phyloP scores from a whole-genome alignment of 2,113 vertebrate genomes.

The Rhinichthys klamathensis region DNA sequence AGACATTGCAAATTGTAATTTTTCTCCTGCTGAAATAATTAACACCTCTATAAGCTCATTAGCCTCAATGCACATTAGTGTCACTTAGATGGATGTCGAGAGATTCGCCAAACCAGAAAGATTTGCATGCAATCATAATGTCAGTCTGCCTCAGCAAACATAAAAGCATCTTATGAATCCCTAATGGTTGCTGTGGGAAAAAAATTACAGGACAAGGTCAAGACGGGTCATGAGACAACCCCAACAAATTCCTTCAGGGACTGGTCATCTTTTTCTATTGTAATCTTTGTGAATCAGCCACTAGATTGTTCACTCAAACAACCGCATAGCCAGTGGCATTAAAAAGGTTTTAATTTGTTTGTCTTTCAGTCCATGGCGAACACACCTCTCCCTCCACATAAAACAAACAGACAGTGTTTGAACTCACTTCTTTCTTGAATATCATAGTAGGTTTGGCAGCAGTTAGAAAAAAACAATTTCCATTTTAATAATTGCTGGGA shows the following conservation, averaged over 20 bases:
- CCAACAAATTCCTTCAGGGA: conserved; percentile 54
- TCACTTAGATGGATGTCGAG: conserved; percentile 38
- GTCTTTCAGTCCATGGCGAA: conserved; percentile 20
- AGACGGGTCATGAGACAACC: conserved; percentile 65
- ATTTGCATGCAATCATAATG: conserved; percentile 12
- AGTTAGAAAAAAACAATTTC: not conserved
- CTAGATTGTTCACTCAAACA: not conserved
- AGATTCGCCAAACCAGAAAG: conserved; percentile 8
- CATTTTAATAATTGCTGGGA: too few relatives aligned
- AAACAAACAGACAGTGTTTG: conserved; percentile 38
- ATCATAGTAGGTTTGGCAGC: conserved; percentile 22
- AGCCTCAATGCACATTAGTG: conserved; percentile 47
- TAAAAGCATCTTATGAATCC: conserved; percentile 9
- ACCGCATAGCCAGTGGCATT: not conserved
- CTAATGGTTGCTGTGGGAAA: conserved; percentile 18
- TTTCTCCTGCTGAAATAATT: conserved; percentile 45
- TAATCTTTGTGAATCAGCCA: not conserved
- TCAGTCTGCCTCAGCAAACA: conserved; percentile 16
- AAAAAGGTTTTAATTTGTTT: conserved; percentile 23
- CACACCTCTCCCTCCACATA: not conserved
- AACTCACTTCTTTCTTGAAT: conserved; percentile 25
- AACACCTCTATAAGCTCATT: conserved; percentile 34
- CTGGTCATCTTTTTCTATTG: not conserved
- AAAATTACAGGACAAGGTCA: conserved; percentile 61
- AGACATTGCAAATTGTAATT: conserved; percentile 36